These are phyloP conservation scores for Nomada hirtipes DNA, from an alignment of 2,888 invertebrate species.

Conservation along the genomic window DNA sequence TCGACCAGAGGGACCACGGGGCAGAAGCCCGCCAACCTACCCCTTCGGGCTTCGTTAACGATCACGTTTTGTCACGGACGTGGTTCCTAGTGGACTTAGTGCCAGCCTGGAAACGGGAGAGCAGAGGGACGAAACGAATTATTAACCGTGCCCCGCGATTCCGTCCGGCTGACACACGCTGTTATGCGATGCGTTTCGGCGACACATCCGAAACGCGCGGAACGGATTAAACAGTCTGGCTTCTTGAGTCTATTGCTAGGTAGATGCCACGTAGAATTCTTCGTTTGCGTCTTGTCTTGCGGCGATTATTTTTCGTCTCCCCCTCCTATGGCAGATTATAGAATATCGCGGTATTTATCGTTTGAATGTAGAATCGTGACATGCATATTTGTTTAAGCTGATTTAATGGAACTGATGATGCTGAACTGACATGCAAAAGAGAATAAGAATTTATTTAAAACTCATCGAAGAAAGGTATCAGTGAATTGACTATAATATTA, in stretches of 20 bases:
- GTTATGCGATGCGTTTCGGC: background rate
- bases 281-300: no score
- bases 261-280: no score
- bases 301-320: no score
- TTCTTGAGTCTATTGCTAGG: constrained; percentile 1
- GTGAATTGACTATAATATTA: no score
- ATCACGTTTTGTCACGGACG: constrained; percentile 1
- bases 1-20: constrained; percentile 9
- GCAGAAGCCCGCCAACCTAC: background rate
- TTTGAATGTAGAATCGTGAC: no score
- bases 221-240: constrained; percentile 32
- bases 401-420: no score
- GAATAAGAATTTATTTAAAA: no score
- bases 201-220: background rate
- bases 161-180: constrained; percentile 20
- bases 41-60: constrained; percentile 11
- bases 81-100: background rate
- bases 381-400: no score
- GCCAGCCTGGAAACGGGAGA: background rate
- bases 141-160: constrained; percentile 32
- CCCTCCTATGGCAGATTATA: no score
- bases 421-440: no score
- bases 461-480: no score
- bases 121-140: constrained; percentile 14
- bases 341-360: no score